These are phyloP conservation scores for Rostratula benghalensis DNA, from an alignment of 2,113 vertebrate species.

Conservation along the genomic window DNA sequence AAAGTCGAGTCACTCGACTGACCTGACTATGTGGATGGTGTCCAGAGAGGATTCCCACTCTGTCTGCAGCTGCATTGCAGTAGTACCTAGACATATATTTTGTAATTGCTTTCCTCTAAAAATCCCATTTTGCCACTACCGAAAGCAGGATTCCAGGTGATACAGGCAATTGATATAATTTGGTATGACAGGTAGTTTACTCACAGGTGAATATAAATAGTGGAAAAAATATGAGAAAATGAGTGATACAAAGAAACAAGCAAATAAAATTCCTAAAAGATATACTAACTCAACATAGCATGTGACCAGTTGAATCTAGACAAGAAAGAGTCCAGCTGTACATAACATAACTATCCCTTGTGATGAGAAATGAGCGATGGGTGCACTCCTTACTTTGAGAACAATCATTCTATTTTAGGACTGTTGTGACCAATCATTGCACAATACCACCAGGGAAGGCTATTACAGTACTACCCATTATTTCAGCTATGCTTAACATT, in stretches of 20 bases:
- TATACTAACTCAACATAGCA: not conserved
- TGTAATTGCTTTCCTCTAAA: conserved; percentile 24
- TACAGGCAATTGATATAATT: not conserved
- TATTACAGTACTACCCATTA: conserved; percentile 38
- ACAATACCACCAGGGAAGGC: conserved; percentile 1
- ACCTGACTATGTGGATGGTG: not conserved
- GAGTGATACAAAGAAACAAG: not conserved
- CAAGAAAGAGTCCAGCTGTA: conserved; percentile 7
- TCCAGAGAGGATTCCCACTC: not conserved
- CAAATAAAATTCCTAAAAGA: not conserved
- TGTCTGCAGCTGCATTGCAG: conserved; percentile 47
- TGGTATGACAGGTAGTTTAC: not conserved
- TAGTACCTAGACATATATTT: not conserved
- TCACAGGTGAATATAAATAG: not conserved
- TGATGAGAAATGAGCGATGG: conserved; percentile 22
- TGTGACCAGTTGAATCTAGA: not conserved
- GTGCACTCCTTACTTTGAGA: conserved; percentile 29
- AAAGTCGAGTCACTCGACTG: not conserved
- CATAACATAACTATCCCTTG: conserved; percentile 17
- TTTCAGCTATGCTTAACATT: conserved; percentile 52
- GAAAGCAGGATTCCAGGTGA: not conserved
- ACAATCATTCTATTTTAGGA: conserved; percentile 49
- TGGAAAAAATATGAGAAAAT: not conserved
- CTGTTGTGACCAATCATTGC: conserved; percentile 6
- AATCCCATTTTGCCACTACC: not conserved